Conservation (phyloP, 2,888 invertebrate species). For the Pasiphila rectangulata region DNA sequence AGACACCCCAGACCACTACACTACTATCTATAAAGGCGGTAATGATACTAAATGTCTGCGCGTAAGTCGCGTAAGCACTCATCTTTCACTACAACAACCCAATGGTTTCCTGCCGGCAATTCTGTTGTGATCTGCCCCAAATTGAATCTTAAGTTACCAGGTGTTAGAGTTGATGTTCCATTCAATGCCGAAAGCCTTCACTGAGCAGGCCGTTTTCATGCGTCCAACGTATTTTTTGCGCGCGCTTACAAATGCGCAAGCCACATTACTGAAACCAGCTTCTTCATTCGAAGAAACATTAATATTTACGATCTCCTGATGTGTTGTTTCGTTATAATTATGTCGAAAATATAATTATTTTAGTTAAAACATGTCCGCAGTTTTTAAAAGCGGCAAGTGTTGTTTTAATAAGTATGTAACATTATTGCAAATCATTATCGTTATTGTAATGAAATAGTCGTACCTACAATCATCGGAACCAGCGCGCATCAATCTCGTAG, state of each 20-base stretch:
- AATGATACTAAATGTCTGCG: not conserved
- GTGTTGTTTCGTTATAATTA: conserved; percentile 14
- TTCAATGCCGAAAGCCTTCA: not conserved
- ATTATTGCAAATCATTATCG: too few relatives aligned
- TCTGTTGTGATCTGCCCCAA: too few relatives aligned
- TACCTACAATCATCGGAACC: not conserved
- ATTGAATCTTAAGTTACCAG: not conserved
- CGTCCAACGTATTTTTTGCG: conserved; percentile 17
- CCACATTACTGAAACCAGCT: conserved; percentile 25
- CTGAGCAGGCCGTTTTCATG: not conserved
- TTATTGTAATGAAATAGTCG: too few relatives aligned
- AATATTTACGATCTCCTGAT: conserved; percentile 19
- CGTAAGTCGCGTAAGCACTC: too few relatives aligned
- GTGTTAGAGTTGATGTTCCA: not conserved
- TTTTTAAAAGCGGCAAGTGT: not conserved
- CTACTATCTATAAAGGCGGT: too few relatives aligned
- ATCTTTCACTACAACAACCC: too few relatives aligned
- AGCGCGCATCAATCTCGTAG: conserved; percentile 5
- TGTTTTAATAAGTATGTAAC: too few relatives aligned
- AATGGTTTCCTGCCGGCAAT: too few relatives aligned
- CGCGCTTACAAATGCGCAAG: conserved; percentile 15
- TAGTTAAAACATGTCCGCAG: too few relatives aligned
- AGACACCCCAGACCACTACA: too few relatives aligned
- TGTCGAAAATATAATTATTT: not conserved
- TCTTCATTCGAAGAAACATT: conserved; percentile 19